phyloP scores from a whole-genome alignment of 1,140 invertebrate species.

The Penaeus indicus region DNA sequence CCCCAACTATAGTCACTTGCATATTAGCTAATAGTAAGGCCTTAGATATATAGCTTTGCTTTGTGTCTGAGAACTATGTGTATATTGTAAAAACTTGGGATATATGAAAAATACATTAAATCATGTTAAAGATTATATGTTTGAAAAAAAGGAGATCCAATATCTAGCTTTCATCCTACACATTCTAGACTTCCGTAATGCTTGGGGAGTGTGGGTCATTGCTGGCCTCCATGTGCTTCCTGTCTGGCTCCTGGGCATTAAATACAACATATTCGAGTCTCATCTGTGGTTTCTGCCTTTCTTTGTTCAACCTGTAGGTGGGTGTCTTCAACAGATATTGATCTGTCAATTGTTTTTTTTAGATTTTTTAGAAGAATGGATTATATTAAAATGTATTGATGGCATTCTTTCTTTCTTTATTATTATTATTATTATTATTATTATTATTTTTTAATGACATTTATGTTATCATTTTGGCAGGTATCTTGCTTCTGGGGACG shows the following conservation, averaged over 20 bases:
- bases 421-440: too few relatives aligned
- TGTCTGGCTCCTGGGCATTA: slow-evolving; percentile 58
- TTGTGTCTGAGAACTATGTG: too few relatives aligned
- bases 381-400: too few relatives aligned
- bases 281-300: slow-evolving; percentile 57
- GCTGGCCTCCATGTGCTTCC: slow-evolving; percentile 62
- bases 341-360: neutral
- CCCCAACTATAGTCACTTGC: neutral
- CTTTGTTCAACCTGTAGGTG: slow-evolving; percentile 34
- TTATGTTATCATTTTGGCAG: neutral
- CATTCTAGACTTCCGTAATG: slow-evolving; percentile 59
- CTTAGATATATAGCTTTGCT: neutral
- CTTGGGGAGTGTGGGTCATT: slow-evolving; percentile 59
- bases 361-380: neutral
- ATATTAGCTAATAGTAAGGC: neutral
- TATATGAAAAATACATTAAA: too few relatives aligned
- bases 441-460: neutral
- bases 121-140: too few relatives aligned
- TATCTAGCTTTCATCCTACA: neutral
- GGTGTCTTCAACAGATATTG: neutral
- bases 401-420: too few relatives aligned
- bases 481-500: neutral
- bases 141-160: too few relatives aligned
- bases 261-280: slow-evolving; percentile 55
- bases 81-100: too few relatives aligned